Evolutionary conservation across 53 echinoderm and acorn worm species (phyloP), one percentile per base, ranked within the genome.

Genomic region (Paracentrotus lividus): DNA sequence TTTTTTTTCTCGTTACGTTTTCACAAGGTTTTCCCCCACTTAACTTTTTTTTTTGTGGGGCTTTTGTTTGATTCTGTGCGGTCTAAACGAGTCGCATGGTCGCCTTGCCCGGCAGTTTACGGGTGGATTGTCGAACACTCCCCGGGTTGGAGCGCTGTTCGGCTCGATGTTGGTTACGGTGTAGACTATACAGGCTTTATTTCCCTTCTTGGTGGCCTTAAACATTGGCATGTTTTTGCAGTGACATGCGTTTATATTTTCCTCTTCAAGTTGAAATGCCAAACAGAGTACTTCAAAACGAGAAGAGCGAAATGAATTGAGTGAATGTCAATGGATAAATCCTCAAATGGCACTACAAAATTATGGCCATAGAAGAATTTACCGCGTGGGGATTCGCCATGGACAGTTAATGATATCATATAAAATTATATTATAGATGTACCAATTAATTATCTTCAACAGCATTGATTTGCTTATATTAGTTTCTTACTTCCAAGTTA

Each of bases 231-330:
- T 31, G 85, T 85, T 85, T 67, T 67, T 90, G 90, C n/a, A 90
- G 90, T 90, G 90, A 90, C 90, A 65, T 65, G 43, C 90, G 90
- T 90, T 90, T 90, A 90, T 66, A 67, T 90, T 90, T 90, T 90
- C 51, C 69, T 38, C 12, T 61, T 88, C 59, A 55, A 58, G 36
- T 88, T 88, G 88, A 40, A 59, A 21, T n/a, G n/a, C 49, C 66
- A 90, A 90, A 90, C 90, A 90, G 64, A 42, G 68, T 90, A 67
- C 90, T 90, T 88, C 57, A 88, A 85, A 53, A 60, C 23, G n/a
- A 90, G 49, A 58, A n/a, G n/a, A n/a, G 90, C n/a, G n/a, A n/a
- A 90, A 65, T 90, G 4, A 52, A 15, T 12, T 12, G 9, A 69
- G 90, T 45, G 68, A 90, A 90, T 90, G 90, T 90, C 90, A 90